Percentiles rank a stretch among this genome's conserved stretches.
phyloP scores from a whole-genome alignment of 1,140 invertebrate genomes.

The Nebria ingens region DNA sequence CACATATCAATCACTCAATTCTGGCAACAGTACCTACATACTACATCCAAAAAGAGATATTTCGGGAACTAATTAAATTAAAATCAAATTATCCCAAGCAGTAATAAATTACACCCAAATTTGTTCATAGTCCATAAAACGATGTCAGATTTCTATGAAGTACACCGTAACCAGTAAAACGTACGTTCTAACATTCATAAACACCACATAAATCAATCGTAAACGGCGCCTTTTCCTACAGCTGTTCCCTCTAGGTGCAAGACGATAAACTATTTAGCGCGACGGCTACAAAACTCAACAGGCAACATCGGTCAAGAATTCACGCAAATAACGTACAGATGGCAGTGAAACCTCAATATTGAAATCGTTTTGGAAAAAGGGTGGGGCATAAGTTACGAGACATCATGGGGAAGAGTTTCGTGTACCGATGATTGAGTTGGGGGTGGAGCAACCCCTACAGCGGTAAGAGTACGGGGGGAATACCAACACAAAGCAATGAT shows the following conservation, averaged over 20 bases:
- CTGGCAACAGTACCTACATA: too few species aligned
- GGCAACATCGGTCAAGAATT: conserved; percentile 29
- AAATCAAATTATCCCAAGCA: too few species aligned
- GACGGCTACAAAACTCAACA: conserved; percentile 20
- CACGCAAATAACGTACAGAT: conserved; percentile 32
- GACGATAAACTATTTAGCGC: conserved; percentile 31
- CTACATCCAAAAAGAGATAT: too few species aligned
- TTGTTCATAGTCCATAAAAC: too few species aligned
- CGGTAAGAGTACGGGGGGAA: conserved; percentile 27
- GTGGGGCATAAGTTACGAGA: background rate
- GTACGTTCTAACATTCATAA: too few species aligned
- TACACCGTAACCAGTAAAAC: too few species aligned
- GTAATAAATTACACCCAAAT: too few species aligned
- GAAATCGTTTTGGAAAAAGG: background rate
- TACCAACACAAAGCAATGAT: conserved; percentile 36
- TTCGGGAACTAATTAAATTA: too few species aligned
- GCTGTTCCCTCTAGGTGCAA: conserved; percentile 30
- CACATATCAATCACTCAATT: too few species aligned
- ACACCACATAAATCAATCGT: background rate
- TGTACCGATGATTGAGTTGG: conserved; percentile 30
- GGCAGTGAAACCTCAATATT: conserved; percentile 25
- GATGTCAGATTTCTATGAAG: too few species aligned
- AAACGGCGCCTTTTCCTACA: background rate
- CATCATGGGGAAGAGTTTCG: background rate
- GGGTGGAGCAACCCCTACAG: conserved; percentile 32